Conservation (phyloP, 2,888 invertebrate species). For the Euphydryas editha region DNA sequence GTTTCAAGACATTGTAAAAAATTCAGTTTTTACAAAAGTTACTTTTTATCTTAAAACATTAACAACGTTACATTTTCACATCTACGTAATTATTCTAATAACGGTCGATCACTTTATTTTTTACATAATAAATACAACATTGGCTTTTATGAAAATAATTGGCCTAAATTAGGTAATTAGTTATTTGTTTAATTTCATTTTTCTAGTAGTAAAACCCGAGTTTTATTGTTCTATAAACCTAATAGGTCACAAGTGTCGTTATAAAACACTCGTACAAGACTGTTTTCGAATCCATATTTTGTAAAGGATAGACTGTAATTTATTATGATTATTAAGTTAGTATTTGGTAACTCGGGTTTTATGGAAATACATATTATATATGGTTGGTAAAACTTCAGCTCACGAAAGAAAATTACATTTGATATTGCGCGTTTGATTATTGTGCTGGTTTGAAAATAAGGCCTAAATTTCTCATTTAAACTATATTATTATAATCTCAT, state of each 20-base stretch:
- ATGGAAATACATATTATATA: background rate
- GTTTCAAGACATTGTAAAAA: conserved; percentile 89
- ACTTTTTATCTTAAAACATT: conserved; percentile 86
- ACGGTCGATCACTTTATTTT: conserved; percentile 77
- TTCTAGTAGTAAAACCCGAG: conserved; percentile 1
- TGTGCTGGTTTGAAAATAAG: background rate
- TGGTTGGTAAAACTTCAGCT: background rate
- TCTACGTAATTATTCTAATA: conserved; percentile 75
- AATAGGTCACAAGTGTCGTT: conserved; percentile 6
- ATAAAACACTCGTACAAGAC: background rate
- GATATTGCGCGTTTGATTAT: background rate
- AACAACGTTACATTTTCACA: conserved; percentile 84
- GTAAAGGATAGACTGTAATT: background rate
- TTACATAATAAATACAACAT: conserved; percentile 60
- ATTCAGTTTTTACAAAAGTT: conserved; percentile 88
- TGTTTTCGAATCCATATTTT: background rate
- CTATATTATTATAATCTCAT: background rate
- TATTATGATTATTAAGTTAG: background rate
- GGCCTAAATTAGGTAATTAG: conserved; percentile 26
- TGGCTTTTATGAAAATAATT: conserved; percentile 75
- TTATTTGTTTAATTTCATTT: conserved; percentile 5
- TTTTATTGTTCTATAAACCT: conserved; percentile 8
- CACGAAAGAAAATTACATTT: background rate
- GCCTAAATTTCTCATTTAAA: background rate
- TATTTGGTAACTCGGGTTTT: conserved; percentile 5